Evolutionary conservation across 2,113 vertebrate genomes (phyloP).

Genomic region (Caranx melampygus): DNA sequence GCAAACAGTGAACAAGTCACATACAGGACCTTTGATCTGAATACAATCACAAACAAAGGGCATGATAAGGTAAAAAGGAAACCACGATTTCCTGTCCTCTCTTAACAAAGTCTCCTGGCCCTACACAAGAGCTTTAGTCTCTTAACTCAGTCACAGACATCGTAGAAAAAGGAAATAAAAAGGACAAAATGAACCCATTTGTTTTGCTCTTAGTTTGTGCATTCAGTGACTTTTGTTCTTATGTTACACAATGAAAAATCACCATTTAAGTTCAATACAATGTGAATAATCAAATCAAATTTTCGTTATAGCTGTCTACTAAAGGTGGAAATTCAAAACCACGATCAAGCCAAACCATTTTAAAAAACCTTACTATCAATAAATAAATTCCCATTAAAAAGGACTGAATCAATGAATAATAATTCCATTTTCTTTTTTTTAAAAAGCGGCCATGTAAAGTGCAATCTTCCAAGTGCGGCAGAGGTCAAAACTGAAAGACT

Average conservation of each 20-base stretch:
- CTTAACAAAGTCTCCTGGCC: conserved; percentile 49
- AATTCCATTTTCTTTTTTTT: conserved; percentile 53
- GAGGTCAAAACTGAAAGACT: conserved; percentile 58
- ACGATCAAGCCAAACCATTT: conserved; percentile 55
- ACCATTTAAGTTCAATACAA: conserved; percentile 62
- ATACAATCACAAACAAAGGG: conserved; percentile 75
- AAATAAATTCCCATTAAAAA: conserved; percentile 77
- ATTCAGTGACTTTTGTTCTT: conserved; percentile 32
- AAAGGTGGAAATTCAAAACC: conserved; percentile 46
- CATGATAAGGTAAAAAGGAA: conserved; percentile 63
- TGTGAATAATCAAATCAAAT: conserved; percentile 52
- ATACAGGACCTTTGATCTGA: conserved; percentile 69
- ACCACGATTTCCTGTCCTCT: conserved; percentile 46
- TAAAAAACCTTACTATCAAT: conserved; percentile 67
- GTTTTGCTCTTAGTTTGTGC: conserved; percentile 58
- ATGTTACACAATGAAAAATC: conserved; percentile 63
- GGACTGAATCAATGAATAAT: conserved; percentile 72
- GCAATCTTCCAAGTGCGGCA: conserved; percentile 71
- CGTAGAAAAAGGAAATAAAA: conserved; percentile 44
- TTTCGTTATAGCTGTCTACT: conserved; percentile 29
- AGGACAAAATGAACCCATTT: conserved; percentile 52
- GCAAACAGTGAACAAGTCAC: conserved; percentile 76
- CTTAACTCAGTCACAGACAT: conserved; percentile 51
- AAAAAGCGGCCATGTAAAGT: conserved; percentile 75
- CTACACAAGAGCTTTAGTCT: conserved; percentile 47